Evolutionary conservation across 2,888 invertebrate species (phyloP), one percentile per base, ranked within the genome.

Genomic region (Atethmia centrago): DNA sequence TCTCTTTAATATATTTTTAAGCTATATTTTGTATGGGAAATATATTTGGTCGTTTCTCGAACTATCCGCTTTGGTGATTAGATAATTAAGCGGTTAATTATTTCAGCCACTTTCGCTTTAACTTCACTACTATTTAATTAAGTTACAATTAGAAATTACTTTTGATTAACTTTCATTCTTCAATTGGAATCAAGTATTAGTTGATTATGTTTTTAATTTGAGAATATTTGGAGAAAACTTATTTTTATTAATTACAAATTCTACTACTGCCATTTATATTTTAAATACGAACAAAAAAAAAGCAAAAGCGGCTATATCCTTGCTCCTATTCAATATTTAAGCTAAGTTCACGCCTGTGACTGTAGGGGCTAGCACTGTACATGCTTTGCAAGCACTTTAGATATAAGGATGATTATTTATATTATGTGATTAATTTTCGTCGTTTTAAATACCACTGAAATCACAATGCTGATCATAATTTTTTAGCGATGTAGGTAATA

Each of bases 321-420:
- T 68, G 42, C 72, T 82, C 28, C 21, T 62, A 28, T 21, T 36
- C 36, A 67, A 42, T 80, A 77, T 74, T 59, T 72, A 82, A 79
- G 83, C 82, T 86, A 82, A 79, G 74, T 71, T 69, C 63, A 77
- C 72, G 61, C 64, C 64, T 67, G 67, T 69, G 70, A 53, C 64
- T 64, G 40, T 74, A 79, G 79, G 64, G 78, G 79, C 78, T 79
- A 82, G 89, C 91, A 91, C 90, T 86, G 86, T 89, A 88, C 70
- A 87, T 85, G 90, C 89, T 90, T 89, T 80, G 47, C 86, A 83
- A 88, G 90, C 92, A 91, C 90, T 70, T 55, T 86, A 85, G 71
- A 62, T 55, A 36, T 79, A 80, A 79, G 82, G 55, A 74, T 63
- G 77, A 77, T 82, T 82, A 83, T 83, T 78, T 59, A 69, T 79